Evolutionary conservation across 2,113 vertebrate species (phyloP).

Genomic region (Syngnathus scovelli): DNA sequence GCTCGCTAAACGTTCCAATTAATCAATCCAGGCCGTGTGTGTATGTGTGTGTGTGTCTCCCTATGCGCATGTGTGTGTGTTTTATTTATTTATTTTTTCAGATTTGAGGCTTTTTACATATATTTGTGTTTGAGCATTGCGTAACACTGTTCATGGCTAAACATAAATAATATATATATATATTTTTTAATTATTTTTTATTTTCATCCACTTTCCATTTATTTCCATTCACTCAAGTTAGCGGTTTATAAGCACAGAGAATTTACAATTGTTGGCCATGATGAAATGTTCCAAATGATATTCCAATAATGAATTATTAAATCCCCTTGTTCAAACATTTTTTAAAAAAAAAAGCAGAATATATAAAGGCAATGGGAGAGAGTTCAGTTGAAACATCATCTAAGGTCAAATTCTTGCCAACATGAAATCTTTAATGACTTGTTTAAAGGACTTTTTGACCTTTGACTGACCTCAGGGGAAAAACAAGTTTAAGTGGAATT

Average conservation of each 20-base stretch:
- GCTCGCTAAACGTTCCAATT: slow-evolving; percentile 54
- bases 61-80: not conserved
- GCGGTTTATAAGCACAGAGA: not conserved
- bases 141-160: too few species aligned
- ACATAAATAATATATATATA: too few species aligned
- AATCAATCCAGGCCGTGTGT: slow-evolving; percentile 50
- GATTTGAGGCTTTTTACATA: not conserved
- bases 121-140: too few species aligned
- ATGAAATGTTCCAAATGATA: not conserved
- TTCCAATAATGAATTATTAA: not conserved
- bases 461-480: not conserved
- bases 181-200: too few species aligned
- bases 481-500: not conserved
- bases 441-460: not conserved
- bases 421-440: not conserved
- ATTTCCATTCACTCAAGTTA: not conserved
- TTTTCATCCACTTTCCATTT: too few species aligned
- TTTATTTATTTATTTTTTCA: not conserved
- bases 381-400: not conserved
- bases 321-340: not conserved
- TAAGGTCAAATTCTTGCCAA: not conserved
- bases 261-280: not conserved
- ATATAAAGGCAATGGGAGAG: not conserved
- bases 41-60: slow-evolving; percentile 4
- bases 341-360: not conserved